phyloP scores from a whole-genome alignment of 2,797 vertebrate species.

The Simalia tracyae region DNA sequence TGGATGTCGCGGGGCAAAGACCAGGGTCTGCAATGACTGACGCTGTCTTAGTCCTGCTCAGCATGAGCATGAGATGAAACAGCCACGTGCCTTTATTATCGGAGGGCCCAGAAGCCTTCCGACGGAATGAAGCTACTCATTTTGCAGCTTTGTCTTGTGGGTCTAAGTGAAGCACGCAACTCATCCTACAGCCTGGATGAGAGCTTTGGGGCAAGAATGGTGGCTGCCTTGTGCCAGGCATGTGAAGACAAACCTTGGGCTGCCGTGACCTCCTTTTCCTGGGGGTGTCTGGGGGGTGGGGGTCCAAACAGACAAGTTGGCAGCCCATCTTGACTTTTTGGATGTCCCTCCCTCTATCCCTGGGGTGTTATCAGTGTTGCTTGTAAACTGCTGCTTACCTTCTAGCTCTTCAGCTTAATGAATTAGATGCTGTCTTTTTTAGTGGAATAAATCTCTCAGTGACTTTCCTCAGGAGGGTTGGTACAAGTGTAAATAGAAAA shows the following conservation, averaged over 20 bases:
- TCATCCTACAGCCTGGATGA: neutral
- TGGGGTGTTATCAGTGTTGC: neutral
- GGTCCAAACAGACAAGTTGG: neutral
- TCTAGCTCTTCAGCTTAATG: neutral
- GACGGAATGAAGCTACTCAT: no score
- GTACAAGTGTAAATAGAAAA: conserved; percentile 17
- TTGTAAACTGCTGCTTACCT: neutral
- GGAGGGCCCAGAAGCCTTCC: neutral
- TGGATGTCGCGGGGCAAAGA: neutral
- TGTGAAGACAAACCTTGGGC: neutral
- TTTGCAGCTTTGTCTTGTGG: neutral
- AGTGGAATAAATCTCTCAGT: neutral
- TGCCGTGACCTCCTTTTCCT: neutral
- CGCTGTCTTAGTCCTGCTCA: neutral
- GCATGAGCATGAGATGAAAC: neutral
- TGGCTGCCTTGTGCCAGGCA: neutral
- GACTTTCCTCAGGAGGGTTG: neutral
- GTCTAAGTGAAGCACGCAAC: neutral
- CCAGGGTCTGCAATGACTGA: neutral
- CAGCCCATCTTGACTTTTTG: neutral
- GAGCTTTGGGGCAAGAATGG: neutral
- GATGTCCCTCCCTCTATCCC: neutral
- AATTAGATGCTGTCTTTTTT: neutral
- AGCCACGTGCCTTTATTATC: neutral
- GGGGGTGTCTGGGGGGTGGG: neutral